phyloP scores from a whole-genome alignment of 2,113 vertebrate genomes.

The Cebus imitator region DNA sequence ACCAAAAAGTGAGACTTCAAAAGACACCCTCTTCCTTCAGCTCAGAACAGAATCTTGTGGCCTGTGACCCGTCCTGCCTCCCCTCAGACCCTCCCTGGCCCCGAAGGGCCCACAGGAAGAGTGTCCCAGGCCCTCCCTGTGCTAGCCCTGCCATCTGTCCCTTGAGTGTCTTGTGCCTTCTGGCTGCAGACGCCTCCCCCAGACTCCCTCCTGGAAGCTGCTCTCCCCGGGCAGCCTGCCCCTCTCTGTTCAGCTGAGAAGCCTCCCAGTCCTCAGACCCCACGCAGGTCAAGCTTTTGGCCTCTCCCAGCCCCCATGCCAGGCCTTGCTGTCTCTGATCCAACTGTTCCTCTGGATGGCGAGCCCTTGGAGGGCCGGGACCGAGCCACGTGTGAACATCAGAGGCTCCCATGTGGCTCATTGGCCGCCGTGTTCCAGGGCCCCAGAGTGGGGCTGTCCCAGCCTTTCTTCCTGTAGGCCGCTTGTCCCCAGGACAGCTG shows the following conservation, averaged over 20 bases:
- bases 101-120: neutral
- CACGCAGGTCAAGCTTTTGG: neutral
- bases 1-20: neutral
- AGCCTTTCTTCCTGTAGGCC: neutral
- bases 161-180: neutral
- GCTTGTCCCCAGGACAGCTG: neutral
- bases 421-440: neutral
- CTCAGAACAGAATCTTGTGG: neutral
- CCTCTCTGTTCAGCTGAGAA: neutral
- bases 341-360: neutral
- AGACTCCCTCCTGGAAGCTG: neutral
- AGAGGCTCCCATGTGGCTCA: neutral
- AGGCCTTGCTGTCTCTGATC: neutral
- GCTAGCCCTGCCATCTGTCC: neutral
- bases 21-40: neutral
- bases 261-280: neutral
- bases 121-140: no score
- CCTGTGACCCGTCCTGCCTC: neutral
- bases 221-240: neutral
- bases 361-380: neutral
- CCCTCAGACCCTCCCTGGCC: neutral
- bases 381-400: fast-evolving
- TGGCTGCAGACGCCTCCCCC: neutral
- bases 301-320: neutral
- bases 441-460: neutral